A percentile compares a stretch with the other conserved stretches of the same genome.
Evolutionary conservation across 2,113 vertebrate genomes (phyloP).

Genomic region (Calyptomena viridis): DNA sequence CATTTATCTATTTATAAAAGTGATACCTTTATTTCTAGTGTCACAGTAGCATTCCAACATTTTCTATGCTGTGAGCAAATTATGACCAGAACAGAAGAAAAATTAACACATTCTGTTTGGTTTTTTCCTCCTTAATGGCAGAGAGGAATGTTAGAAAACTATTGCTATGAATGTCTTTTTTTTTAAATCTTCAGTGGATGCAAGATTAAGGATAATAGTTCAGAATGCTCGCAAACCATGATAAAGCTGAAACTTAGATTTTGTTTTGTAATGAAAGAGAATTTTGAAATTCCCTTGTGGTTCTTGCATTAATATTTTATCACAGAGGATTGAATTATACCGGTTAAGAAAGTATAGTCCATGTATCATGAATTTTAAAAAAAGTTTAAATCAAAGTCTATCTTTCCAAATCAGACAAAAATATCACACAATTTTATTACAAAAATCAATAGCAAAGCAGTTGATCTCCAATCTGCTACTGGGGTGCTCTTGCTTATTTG

Average conservation of each 20-base stretch:
- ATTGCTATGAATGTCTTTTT: neutral
- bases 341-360: neutral
- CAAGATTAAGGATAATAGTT: neutral
- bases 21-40: neutral
- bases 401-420: neutral
- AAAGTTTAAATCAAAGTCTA: neutral
- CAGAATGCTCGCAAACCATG: neutral
- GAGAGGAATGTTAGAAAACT: neutral
- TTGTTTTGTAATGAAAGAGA: neutral
- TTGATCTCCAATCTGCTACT: neutral
- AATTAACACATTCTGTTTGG: neutral
- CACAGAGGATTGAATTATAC: neutral
- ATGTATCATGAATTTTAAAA: neutral
- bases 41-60: neutral
- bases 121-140: neutral
- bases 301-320: neutral
- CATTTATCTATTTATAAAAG: neutral
- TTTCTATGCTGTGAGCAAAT: neutral
- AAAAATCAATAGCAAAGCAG: neutral
- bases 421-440: neutral
- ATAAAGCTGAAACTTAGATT: neutral
- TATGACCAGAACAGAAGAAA: neutral
- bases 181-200: neutral
- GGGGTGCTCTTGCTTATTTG: accelerated
- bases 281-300: neutral